Conservation (phyloP, 2,113 vertebrate genomes). For the Cichladusa arquata region DNA sequence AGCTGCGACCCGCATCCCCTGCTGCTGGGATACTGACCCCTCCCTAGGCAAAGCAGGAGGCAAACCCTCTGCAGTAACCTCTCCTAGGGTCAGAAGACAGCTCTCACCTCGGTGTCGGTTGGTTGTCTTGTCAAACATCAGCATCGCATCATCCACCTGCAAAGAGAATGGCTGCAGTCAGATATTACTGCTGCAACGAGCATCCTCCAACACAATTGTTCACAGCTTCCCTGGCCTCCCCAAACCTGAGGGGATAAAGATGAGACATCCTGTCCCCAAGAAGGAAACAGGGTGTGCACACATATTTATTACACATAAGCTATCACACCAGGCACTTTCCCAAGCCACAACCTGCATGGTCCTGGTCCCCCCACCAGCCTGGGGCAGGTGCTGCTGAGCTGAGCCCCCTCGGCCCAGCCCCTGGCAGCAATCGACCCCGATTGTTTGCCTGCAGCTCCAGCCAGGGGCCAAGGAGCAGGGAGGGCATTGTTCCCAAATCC, state of each 20-base stretch:
- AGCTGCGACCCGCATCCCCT: slow-evolving; percentile 56
- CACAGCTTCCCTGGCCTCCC: not conserved
- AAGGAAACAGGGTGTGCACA: not conserved
- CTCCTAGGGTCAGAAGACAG: not conserved
- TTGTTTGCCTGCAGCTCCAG: slow-evolving; percentile 40
- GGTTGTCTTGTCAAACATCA: slow-evolving; percentile 99
- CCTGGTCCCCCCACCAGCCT: not conserved
- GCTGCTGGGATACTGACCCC: not conserved
- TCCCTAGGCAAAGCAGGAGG: not conserved
- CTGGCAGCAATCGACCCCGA: not conserved
- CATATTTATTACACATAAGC: not conserved
- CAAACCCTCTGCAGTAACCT: not conserved
- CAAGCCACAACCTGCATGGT: not conserved
- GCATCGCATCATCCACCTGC: slow-evolving; percentile 99
- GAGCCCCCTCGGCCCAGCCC: not conserved
- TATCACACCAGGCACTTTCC: not conserved
- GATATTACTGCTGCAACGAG: not conserved
- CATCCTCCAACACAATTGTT: not conserved
- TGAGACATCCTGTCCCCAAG: not conserved
- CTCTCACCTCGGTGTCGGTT: slow-evolving; percentile 96
- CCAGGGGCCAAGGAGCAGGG: slow-evolving; percentile 35
- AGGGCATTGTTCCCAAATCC: slow-evolving; percentile 55
- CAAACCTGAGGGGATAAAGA: not conserved
- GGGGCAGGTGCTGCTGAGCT: not conserved
- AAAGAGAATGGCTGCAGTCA: slow-evolving; percentile 48